Evolutionary conservation across 2,113 vertebrate genomes (phyloP).

Genomic region (Gopherus flavomarginatus): DNA sequence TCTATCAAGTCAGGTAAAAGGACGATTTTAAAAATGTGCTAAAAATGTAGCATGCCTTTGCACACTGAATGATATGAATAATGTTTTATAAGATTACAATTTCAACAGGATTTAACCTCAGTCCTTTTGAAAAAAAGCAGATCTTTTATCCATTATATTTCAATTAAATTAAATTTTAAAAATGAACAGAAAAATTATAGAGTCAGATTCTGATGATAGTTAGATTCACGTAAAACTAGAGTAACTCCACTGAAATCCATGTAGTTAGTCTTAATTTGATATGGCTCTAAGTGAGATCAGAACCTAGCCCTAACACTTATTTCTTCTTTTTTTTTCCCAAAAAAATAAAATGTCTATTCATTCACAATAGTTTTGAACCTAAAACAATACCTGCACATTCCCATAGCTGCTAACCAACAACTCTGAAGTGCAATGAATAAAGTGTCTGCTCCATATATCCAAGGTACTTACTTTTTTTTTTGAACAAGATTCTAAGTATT

Average conservation of each 20-base stretch:
- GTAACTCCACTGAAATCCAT: not conserved
- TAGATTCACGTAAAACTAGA: not conserved
- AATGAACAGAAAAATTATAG: not conserved
- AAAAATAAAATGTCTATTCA: not conserved
- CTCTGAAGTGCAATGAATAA: not conserved
- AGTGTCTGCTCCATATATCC: not conserved
- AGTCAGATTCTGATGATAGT: not conserved
- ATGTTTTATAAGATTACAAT: not conserved
- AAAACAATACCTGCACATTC: not conserved
- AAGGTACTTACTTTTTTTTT: not conserved
- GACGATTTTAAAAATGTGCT: not conserved
- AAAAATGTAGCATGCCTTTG: not conserved
- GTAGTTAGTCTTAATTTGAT: not conserved
- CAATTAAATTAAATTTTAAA: not conserved
- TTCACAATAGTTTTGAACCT: not conserved
- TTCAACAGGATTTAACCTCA: not conserved
- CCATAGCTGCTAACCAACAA: not conserved
- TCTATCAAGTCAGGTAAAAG: not conserved
- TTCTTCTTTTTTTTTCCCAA: not conserved
- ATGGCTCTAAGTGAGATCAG: not conserved
- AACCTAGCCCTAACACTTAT: not conserved
- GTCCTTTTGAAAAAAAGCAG: not conserved
- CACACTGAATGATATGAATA: not conserved
- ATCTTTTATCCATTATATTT: not conserved
- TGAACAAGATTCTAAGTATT: too few species aligned